Evolutionary conservation across 2,113 vertebrate genomes (phyloP), one percentile per base, ranked within the genome.

Genomic region (Anolis carolinensis): DNA sequence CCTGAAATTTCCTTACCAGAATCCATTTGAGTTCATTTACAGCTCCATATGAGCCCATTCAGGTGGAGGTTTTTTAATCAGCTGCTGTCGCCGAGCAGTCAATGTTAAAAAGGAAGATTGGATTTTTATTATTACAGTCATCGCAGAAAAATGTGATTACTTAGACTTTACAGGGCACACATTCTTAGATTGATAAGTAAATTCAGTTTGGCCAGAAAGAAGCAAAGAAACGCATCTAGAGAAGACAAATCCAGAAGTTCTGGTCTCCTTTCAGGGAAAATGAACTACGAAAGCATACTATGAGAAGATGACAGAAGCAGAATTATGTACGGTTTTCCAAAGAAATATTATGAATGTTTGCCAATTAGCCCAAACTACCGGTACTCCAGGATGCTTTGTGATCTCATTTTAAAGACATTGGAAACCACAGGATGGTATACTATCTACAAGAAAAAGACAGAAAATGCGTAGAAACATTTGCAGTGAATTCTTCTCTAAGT

Each of bases 111-210:
- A 11, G 14, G 48, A 76, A 36, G 84, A 16, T 67, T 59, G 23
- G 87, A 32, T 89, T 88, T 90, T 86, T 79, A 84, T 70, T 80
- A 89, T 83, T 78, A 84, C 70, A 85, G 83, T 25, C 82, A 74
- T 82, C 44, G 79, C 63, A 44, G 67, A 13, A 48, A 32, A 88
- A 89, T 9, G 34, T 74, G 71, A 84, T 84, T 76, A 67, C 59
- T 86, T 34, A 85, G 77, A 82, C 55, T 85, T 2, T 30, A 65
- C 78, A 91, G 90, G 72, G 44, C 11, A 23, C 27, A 52, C 68
- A 76, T 89, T 81, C 62, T 91, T 86, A 71, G 81, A 79, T 34
- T 85, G 83, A 78, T 88, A 73, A 84, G 75, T 27, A 44, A 76
- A 4, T 50, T 88, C 88, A 92, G 78, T 85, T 87, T 30, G 52